These are phyloP conservation scores for Prolemur simus DNA, from an alignment of 2,113 vertebrate species.

Conservation along the genomic window DNA sequence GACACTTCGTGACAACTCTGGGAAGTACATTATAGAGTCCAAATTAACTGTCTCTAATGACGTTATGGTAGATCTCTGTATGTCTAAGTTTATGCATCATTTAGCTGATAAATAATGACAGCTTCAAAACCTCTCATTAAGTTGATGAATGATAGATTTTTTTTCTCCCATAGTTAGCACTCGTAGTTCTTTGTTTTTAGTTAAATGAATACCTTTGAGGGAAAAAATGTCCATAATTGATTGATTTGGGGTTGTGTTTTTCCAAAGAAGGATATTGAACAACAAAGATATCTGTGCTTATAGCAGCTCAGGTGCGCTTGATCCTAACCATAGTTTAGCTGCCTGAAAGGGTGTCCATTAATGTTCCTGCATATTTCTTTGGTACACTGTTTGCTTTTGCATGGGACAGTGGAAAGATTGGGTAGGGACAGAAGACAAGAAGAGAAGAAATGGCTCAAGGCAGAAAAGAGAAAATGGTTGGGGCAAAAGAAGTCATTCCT, in stretches of 20 bases:
- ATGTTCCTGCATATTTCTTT: background rate
- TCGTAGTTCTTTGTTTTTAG: constrained; percentile 54
- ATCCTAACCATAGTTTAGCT: background rate
- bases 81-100: constrained; percentile 56
- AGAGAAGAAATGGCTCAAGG: background rate
- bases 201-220: constrained; percentile 59
- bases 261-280: background rate
- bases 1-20: background rate
- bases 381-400: background rate
- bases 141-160: constrained; percentile 61
- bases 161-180: constrained; percentile 28
- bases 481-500: background rate
- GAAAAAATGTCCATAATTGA: background rate
- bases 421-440: background rate
- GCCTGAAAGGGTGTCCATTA: background rate
- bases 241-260: background rate
- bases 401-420: background rate
- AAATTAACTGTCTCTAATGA: background rate
- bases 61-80: background rate
- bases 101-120: constrained; percentile 76
- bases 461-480: background rate
- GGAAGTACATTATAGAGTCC: background rate
- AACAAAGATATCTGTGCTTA: background rate
- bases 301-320: background rate
- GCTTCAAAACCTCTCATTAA: constrained; percentile 74